phyloP scores from a whole-genome alignment of 2,113 vertebrate species.

The Onychorhynchus coronatus region DNA sequence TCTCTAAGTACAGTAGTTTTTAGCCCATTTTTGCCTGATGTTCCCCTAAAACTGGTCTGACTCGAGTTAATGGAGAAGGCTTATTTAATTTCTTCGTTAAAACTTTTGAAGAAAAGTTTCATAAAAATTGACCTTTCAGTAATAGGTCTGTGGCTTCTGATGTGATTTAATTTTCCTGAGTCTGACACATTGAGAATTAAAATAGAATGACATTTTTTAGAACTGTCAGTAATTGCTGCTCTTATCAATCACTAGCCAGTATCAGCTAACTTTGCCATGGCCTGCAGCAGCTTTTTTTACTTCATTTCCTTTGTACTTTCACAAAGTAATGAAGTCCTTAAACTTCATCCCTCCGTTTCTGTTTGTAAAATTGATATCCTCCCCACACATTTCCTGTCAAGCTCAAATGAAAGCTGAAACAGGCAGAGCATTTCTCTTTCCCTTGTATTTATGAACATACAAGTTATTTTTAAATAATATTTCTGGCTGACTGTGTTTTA shows the following conservation, averaged over 20 bases:
- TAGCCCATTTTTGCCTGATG: not conserved
- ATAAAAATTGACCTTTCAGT: not conserved
- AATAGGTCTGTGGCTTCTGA: not conserved
- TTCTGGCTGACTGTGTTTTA: not conserved
- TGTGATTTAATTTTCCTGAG: constrained; percentile 10
- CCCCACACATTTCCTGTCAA: not conserved
- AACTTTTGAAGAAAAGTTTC: constrained; percentile 8
- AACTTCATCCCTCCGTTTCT: not conserved
- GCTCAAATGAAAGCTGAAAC: not conserved
- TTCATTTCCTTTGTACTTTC: constrained; percentile 4
- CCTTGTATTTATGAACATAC: not conserved
- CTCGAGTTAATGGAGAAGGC: not conserved
- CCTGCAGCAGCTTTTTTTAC: not conserved
- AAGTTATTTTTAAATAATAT: not conserved
- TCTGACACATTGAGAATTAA: not conserved
- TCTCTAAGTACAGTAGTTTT: not conserved
- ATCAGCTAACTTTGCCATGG: not conserved
- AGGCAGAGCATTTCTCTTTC: not conserved
- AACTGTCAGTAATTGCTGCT: not conserved
- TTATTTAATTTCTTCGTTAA: not conserved
- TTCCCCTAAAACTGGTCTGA: not conserved
- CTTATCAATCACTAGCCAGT: not conserved
- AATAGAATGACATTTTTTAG: constrained; percentile 14
- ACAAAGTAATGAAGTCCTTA: not conserved
- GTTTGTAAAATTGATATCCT: not conserved